Conservation (phyloP, 2,797 vertebrate species). For the Triplophysa yarkandensis region DNA sequence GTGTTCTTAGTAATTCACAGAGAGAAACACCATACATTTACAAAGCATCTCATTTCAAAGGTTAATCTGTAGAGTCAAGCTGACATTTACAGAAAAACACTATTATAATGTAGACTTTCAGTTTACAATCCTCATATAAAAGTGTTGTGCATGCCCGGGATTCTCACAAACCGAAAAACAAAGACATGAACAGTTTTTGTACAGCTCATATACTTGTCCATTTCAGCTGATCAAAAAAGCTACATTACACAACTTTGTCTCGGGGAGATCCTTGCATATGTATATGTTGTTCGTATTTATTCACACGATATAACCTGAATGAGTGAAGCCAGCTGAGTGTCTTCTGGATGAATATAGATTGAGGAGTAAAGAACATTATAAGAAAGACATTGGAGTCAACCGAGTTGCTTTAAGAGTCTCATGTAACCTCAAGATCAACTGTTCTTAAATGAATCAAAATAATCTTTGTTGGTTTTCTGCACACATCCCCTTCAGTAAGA, state of each 20-base stretch:
- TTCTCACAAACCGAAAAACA: background rate
- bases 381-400: background rate
- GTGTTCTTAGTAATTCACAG: background rate
- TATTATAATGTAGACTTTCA: background rate
- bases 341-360: background rate
- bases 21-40: background rate
- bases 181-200: background rate
- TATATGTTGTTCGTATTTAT: too few species aligned
- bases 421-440: background rate
- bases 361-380: background rate
- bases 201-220: background rate
- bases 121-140: background rate
- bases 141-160: background rate
- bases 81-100: background rate
- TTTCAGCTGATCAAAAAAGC: slow-evolving; percentile 3
- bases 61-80: background rate
- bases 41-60: background rate
- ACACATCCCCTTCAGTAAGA: background rate
- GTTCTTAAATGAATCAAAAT: background rate
- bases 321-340: background rate
- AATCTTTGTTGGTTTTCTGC: background rate
- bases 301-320: slow-evolving; percentile 1
- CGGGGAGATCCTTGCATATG: background rate
- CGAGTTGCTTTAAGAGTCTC: slow-evolving; percentile 1
- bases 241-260: background rate